A percentile compares a stretch with the other conserved stretches of the same genome.
phyloP scores from a whole-genome alignment of 2,888 invertebrate species.

The Mythimna vitellina region DNA sequence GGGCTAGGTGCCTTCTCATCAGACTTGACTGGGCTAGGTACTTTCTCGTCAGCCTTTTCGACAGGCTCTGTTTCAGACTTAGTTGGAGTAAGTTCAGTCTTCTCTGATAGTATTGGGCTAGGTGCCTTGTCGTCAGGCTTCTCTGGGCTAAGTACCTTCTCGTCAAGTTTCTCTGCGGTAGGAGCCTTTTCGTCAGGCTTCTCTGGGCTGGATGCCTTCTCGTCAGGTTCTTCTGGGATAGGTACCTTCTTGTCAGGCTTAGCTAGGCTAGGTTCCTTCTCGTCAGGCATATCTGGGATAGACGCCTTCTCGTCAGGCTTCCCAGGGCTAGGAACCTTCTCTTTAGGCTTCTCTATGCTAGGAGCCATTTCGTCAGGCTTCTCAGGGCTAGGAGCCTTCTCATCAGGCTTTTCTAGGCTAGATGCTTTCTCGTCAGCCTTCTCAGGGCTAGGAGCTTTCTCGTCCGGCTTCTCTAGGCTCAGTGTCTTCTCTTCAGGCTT shows the following conservation, averaged over 20 bases:
- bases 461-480: neutral
- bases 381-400: neutral
- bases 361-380: neutral
- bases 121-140: too few species aligned
- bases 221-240: neutral
- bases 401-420: neutral
- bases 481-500: neutral
- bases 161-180: conserved; percentile 13
- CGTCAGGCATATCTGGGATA: neutral
- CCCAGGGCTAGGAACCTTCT: neutral
- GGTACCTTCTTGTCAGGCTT: neutral
- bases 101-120: neutral
- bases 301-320: neutral
- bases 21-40: conserved; percentile 15
- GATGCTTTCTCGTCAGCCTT: conserved; percentile 27
- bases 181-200: neutral
- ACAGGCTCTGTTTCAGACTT: neutral
- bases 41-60: conserved; percentile 26
- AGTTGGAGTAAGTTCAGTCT: neutral
- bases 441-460: neutral
- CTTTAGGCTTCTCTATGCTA: neutral
- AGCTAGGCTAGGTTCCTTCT: neutral
- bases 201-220: conserved; percentile 1
- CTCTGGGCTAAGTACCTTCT: neutral
- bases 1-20: conserved; percentile 19